phyloP scores from a whole-genome alignment of 2,113 vertebrate species.

The Sphyrna mokarran region DNA sequence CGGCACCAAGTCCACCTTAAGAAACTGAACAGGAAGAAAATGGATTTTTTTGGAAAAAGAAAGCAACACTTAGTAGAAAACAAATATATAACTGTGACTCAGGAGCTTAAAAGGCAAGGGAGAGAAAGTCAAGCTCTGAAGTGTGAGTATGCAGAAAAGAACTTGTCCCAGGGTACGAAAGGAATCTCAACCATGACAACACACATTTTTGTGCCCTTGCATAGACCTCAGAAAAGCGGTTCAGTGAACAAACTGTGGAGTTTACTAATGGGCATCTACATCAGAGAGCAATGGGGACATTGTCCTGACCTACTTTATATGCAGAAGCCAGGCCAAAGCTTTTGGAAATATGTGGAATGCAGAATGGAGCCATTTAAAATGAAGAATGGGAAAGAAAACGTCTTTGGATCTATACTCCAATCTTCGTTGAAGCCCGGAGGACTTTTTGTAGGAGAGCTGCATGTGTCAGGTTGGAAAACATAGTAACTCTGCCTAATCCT shows the following conservation, averaged over 20 bases:
- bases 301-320: not conserved
- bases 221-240: not conserved
- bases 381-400: not conserved
- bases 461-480: not conserved
- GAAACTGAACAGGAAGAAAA: not conserved
- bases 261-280: not conserved
- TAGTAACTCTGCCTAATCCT: not conserved
- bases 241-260: not conserved
- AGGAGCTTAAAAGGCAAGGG: not conserved
- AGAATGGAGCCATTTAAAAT: not conserved
- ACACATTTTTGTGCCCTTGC: not conserved
- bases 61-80: not conserved
- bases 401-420: not conserved
- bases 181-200: not conserved
- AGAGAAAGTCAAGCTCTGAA: not conserved
- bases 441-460: not conserved
- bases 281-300: not conserved
- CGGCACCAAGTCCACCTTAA: no score
- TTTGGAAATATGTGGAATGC: not conserved
- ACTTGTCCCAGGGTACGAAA: not conserved
- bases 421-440: not conserved
- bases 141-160: not conserved
- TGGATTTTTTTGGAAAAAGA: not conserved
- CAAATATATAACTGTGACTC: not conserved
- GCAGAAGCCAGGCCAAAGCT: not conserved